Base-by-base conservation (phyloP, 2,113 vertebrate species). In the Epinephelus lanceolatus region DNA sequence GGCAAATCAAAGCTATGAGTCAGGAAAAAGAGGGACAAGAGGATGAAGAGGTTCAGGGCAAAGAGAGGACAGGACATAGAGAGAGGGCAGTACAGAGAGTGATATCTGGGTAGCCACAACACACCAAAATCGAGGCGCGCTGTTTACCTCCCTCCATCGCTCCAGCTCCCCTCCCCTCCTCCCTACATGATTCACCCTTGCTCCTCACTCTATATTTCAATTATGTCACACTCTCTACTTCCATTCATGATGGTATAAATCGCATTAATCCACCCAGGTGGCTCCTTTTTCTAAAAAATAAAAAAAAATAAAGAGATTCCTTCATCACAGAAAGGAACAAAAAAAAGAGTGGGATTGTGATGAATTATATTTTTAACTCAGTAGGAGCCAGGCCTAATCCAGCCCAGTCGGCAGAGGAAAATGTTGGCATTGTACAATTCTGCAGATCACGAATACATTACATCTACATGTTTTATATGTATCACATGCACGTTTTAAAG, bases 1-100 rank as follows among this genome's bases (percentile, higher is more conserved):
- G 79, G 42, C 78, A 73, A 86, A 90, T 66, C 74, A 76, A 33
- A 87, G 45, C 77, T 40, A 14, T 80, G 86, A 87, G 70, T 85
- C 74, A 72, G 65, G 17, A 75, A 67, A 71, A 71, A 6, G 25
- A 71, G 33, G 51, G 61, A 80, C 47, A 52, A 27, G 72, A 77
- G 63, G 71, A 56, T 73, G 71, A 72, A 47, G 37, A 67, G 81
- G 76, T 66, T 81, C 71, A 60, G 73, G 85, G 76, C 27, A 25
- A 12, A 81, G 62, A 59, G 67, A 87, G 79, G 81, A 63, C 71
- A 84, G 40, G 21, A 69, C 45, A 55, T 3, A 73, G 30, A 75
- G 53, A 15, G 63, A 56, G 51, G 77, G 68, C 60, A 53, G 70
- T 13, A 72, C 45, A 69, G 74, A 78, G 51, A 79, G 69, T 17